These are phyloP conservation scores for Ochropacha duplaris DNA, from an alignment of 2,888 invertebrate species.

Conservation along the genomic window DNA sequence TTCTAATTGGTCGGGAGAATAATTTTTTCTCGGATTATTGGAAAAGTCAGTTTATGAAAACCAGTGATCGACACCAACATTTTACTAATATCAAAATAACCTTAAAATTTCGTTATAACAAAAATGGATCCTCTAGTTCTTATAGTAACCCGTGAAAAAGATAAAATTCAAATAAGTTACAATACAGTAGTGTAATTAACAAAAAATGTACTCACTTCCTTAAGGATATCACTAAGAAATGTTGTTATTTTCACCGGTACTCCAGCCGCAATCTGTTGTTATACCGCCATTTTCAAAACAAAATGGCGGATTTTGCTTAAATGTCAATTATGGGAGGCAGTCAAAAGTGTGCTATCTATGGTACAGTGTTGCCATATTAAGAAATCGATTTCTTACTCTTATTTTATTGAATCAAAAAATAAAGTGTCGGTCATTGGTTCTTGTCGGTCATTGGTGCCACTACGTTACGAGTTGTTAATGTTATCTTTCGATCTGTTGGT, in stretches of 20 bases:
- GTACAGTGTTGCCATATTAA: conserved; percentile 8
- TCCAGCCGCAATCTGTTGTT: not conserved
- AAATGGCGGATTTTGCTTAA: conserved; percentile 2
- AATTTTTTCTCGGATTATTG: conserved; percentile 9
- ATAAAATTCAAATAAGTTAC: conserved; percentile 8
- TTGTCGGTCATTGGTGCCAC: conserved; percentile 7
- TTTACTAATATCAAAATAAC: conserved; percentile 4
- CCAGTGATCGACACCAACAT: conserved; percentile 8
- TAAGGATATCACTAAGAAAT: conserved; percentile 8
- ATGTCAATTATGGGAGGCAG: not conserved
- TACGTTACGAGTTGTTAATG: too few relatives aligned
- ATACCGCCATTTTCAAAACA: conserved; percentile 9
- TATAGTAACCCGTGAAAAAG: conserved; percentile 10
- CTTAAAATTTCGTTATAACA: conserved; percentile 4
- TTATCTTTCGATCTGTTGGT: too few relatives aligned
- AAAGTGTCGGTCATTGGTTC: conserved; percentile 7
- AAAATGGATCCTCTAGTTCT: conserved; percentile 8
- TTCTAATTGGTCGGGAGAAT: conserved; percentile 6
- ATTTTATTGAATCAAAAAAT: conserved; percentile 5
- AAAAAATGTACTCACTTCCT: conserved; percentile 10
- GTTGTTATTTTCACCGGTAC: not conserved
- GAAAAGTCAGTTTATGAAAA: conserved; percentile 9
- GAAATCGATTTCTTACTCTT: conserved; percentile 8
- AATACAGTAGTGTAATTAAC: conserved; percentile 6
- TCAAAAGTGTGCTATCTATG: not conserved